Evolutionary conservation across 2,113 vertebrate genomes (phyloP), one percentile per base, ranked within the genome.

Genomic region (Morone chrysops): DNA sequence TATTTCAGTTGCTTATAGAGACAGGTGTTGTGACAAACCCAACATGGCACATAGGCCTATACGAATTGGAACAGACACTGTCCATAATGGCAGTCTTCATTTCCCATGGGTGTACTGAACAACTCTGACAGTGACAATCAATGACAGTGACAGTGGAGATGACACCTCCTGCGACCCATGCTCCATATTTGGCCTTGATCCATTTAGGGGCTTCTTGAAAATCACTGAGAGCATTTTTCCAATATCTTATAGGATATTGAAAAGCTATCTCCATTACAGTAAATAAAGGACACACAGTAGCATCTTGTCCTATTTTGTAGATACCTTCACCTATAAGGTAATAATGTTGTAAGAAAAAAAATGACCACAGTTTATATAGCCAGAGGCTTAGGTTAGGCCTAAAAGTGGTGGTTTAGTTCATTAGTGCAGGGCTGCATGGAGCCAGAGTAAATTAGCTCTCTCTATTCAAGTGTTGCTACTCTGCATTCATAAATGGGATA

Each of bases 121-220:
- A 70, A 68, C 65, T 72, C 54, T 75, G 86, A 92, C 84, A 85
- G 81, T 90, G 86, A 90, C 80, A 67, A 77, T 90, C 87, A 86
- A 86, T 86, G 62, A 78, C 81, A 89, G 36, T 68, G 83, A 91
- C 82, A 82, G 81, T 8, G 54, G 78, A 75, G 56, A 78, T 67
- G 80, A 81, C 78, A 73, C 85, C 76, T 84, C 60, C 80, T 14
- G 81, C 56, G 77, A 91, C 78, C 75, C 67, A 22, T 25, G 75
- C 56, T 70, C 60, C 70, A 51, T 54, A 73, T 90, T 83, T 80
- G 70, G 71, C 82, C 73, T 68, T 72, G 70, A 85, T 85, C 70
- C 74, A 83, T 77, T 84, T 59, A 50, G 47, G 51, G 56, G 61
- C 71, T 70, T 76, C 83, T 85, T 78, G 61, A 63, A 91, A 87